Base-by-base conservation (phyloP, 1,140 invertebrate species). In the Bactericera cockerelli region DNA sequence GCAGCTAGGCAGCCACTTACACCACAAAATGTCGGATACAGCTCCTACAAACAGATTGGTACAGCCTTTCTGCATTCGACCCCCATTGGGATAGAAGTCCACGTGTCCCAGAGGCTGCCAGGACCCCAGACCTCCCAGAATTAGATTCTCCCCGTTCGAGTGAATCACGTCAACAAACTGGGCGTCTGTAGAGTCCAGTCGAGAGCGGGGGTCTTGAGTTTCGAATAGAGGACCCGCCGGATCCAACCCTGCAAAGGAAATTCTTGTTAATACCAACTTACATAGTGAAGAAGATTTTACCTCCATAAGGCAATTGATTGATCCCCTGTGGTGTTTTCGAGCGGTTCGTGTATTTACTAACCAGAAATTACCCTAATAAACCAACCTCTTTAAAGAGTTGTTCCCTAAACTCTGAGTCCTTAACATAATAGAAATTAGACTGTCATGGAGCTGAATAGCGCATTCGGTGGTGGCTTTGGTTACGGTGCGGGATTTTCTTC, bases 81-180 rank as follows among this genome's bases (percentile, higher is more conserved):
- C 90, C 0, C 90, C 89, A 65, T 94, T 93, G 0, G 89, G 89
- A 68, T 92, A 93, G 68, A 93, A 94, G 69, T 94, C 91, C 0
- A 93, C 87, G 67, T 96, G 85, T 0, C 86, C 91, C 80, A 89
- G 85, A 0, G 88, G 85, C 68, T 92, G 85, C 73, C 83, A 86
- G 1, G 84, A 84, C 2, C 89, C 89, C 11, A 92, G 68, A 0
- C 87, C 87, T 1, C 89, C 89, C 38, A 90, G 73, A 26, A 93
- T 83, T 14, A 63, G 31, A 54, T 63, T 63, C 19, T 63, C 62
- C 0, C 89, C 92, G 69, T 96, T 93, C 13, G 88, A 91, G 68
- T 97, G 93, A 49, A 96, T 94, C 0, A 93, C 89, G 69, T 96
- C 93, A 0, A 97, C 93, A 69, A 94, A 95, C 38, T 81, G 77